A percentile compares a stretch with the other conserved stretches of the same genome.
phyloP scores from a whole-genome alignment of 2,113 vertebrate genomes.

The Pristiophorus japonicus region DNA sequence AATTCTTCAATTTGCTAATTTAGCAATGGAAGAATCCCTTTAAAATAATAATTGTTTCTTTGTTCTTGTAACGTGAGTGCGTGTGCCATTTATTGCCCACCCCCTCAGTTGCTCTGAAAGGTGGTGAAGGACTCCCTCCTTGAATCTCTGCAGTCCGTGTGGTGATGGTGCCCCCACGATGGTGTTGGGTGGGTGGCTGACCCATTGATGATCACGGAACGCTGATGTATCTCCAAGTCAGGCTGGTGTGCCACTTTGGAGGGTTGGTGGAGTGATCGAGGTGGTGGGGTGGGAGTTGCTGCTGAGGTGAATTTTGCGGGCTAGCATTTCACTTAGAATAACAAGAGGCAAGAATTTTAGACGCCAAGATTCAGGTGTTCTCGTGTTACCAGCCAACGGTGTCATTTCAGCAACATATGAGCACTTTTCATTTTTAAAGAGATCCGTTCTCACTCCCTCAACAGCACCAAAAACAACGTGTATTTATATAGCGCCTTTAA shows the following conservation, averaged over 20 bases:
- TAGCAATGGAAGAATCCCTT: neutral
- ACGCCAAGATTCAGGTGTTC: too few species aligned
- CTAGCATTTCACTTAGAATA: neutral
- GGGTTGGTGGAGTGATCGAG: neutral
- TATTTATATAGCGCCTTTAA: neutral
- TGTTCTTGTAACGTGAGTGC: neutral
- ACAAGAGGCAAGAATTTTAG: neutral
- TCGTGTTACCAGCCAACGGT: neutral
- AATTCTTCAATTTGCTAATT: neutral
- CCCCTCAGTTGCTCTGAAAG: neutral
- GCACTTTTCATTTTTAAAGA: neutral
- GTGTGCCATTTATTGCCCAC: neutral
- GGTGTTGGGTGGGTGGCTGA: neutral
- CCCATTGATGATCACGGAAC: too few species aligned
- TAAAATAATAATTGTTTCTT: neutral
- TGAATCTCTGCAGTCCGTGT: neutral
- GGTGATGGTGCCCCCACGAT: neutral
- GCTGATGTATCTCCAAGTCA: neutral
- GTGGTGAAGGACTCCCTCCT: neutral
- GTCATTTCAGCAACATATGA: neutral
- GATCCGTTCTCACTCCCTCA: too few species aligned
- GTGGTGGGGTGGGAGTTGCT: neutral
- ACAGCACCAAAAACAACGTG: neutral
- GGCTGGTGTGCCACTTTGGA: neutral
- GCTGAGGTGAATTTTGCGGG: neutral